Evolutionary conservation across 2,113 vertebrate species (phyloP), one percentile per base, ranked within the genome.

Genomic region (Gymnocephalus cernua): DNA sequence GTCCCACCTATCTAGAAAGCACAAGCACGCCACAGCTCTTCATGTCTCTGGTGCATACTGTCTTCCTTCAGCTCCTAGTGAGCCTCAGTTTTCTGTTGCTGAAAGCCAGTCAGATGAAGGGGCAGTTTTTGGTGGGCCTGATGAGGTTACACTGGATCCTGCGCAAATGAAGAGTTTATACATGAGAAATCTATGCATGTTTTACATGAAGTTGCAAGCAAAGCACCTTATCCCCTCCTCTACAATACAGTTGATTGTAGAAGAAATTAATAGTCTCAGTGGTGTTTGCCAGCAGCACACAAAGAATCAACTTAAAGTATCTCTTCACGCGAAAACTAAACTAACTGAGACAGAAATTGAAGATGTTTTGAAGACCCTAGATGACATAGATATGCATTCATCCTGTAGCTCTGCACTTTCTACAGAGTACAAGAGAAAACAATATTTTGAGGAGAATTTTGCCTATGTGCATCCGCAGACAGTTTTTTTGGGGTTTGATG

Each of bases 21-120:
- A 68, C 47, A 51, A 51, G 32, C 4, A 51, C 47, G 1, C 11
- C 1, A 53, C 66, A 53, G 50, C 50, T 70, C 32, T 54, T 4
- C 10, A 62, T 41, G 59, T 62, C 32, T 41, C 73, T 70, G 56
- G 70, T 21, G 56, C 69, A 74, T 58, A 82, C 19, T 69, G 50
- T 69, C 57, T 3, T 53, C 66, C 54, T 73, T 59, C 41, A 29
- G 54, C 32, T 27, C 41, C 69, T 29, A 15, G 23, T 48, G 54
- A 59, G 25, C 25, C 70, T 48, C 32, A 35, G 32, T 35, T 35
- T 35, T 35, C 32, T 47, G 41, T 47, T 47, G 41, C 11, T 59
- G 54, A 73, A 73, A 59, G 54, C 18, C 41, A 73, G 65, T 3
- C 47, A 67, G 65, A 67, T 73, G 41, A 71, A 57, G 54, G n/a